Evolutionary conservation across 2,113 vertebrate genomes (phyloP), one percentile per base, ranked within the genome.

Genomic region (Periophthalmodon schlosseri): DNA sequence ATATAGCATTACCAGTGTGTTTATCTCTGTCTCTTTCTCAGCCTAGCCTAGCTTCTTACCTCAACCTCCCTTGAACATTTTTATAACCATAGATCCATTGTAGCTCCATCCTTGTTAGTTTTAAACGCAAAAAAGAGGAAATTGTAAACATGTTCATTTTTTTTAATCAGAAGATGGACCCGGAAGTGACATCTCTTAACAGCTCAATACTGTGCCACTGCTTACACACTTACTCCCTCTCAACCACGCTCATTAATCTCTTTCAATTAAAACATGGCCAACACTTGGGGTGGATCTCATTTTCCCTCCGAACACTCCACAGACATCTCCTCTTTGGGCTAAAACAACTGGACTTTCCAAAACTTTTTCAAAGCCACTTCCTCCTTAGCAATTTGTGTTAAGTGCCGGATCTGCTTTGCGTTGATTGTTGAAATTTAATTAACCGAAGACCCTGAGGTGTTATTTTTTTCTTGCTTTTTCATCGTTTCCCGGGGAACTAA

Each of bases 251-350:
- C 84, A 93, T 91, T 86, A 89, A 82, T 83, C 80, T 88, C 77
- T 36, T 82, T 87, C 89, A 91, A 93, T 91, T 90, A 92, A 91
- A 92, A 92, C 85, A 85, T 60, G 86, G 82, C 77, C 28, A 84
- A 77, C 77, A 47, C 74, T 52, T 78, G 71, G 75, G 73, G 84
- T 74, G 82, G 86, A 75, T 88, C 61, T 81, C 81, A 76, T 88
- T 65, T 33, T 71, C 82, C 80, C 68, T 68, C 84, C 80, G 86
- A 90, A 88, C 89, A 85, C 52, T 79, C 20, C 3, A 72, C 84
- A 86, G 86, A 83, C 67, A 78, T 88, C 82, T 77, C 46, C 67
- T 60, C 61, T 11, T 44, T 10, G 39, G 39, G 8, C 39, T 44
- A 44, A 18, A 20, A 20, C 16, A 2, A 20, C 7, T 77, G 0